Evolutionary conservation across 1,140 invertebrate genomes (phyloP).

Genomic region (Cotesia chilonis): DNA sequence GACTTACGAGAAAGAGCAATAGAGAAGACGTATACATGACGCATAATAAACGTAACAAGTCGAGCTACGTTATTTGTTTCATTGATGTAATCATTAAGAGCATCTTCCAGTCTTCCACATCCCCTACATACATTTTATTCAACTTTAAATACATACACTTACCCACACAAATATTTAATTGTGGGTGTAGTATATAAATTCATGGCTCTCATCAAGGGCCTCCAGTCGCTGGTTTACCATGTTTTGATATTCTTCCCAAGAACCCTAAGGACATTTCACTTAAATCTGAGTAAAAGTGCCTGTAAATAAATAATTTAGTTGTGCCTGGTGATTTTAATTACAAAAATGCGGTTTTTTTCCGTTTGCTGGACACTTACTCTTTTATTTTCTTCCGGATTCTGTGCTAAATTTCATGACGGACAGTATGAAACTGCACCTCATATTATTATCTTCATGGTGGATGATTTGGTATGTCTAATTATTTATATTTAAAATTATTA

Average conservation of each 20-base stretch:
- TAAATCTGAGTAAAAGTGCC: background rate
- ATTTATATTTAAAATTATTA: no score
- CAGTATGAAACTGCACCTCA: slow-evolving; percentile 62
- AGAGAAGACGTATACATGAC: slow-evolving; percentile 31
- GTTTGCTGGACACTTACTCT: slow-evolving; percentile 23
- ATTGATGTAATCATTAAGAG: slow-evolving; percentile 47
- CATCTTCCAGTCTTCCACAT: slow-evolving; percentile 36
- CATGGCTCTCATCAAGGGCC: slow-evolving; percentile 44
- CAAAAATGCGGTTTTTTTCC: slow-evolving; percentile 29
- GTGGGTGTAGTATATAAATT: slow-evolving; percentile 63
- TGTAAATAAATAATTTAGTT: background rate
- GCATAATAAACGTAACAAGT: slow-evolving; percentile 48
- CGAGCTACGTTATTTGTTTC: slow-evolving; percentile 46
- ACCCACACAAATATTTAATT: slow-evolving; percentile 51
- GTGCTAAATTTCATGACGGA: slow-evolving; percentile 20
- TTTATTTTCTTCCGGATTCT: slow-evolving; percentile 27
- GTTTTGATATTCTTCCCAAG: slow-evolving; percentile 33
- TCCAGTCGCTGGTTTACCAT: slow-evolving; percentile 44
- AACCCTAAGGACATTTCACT: background rate
- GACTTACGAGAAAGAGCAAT: no score
- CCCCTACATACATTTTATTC: slow-evolving; percentile 38
- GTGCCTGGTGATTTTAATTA: slow-evolving; percentile 15
- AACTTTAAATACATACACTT: slow-evolving; percentile 18
- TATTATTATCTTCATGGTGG: slow-evolving; percentile 71
- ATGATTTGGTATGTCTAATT: slow-evolving; percentile 68